phyloP scores from a whole-genome alignment of 2,888 invertebrate genomes.

The Pantelozetes paolii region DNA sequence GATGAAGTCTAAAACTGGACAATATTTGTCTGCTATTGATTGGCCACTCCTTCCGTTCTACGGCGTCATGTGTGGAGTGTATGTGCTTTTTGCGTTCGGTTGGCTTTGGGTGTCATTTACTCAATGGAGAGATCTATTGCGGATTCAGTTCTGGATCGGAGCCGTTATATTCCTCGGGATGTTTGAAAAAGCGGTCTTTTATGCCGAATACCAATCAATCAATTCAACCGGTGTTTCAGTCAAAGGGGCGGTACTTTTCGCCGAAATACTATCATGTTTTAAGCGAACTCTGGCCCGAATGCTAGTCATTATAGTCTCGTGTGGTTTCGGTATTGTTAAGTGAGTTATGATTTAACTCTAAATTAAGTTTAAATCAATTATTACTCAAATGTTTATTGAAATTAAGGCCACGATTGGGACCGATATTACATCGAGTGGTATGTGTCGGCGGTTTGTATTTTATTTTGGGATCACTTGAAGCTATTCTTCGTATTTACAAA shows the following conservation, averaged over 20 bases:
- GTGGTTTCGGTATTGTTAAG: conserved; percentile 95
- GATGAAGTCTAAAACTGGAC: conserved; percentile 69
- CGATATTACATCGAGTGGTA: conserved; percentile 79
- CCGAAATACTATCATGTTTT: conserved; percentile 84
- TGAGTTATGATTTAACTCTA: conserved; percentile 55
- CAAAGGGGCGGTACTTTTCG: conserved; percentile 70
- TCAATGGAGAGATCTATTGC: conserved; percentile 82
- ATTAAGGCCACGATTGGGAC: conserved; percentile 75
- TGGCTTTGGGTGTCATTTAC: conserved; percentile 79
- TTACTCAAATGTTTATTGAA: not conserved
- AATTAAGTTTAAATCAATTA: not conserved
- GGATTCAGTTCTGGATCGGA: conserved; percentile 95
- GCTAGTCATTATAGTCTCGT: conserved; percentile 86
- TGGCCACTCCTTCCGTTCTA: conserved; percentile 86
- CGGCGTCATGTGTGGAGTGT: conserved; percentile 80
- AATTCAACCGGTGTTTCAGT: conserved; percentile 65
- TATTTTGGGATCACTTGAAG: conserved; percentile 75
- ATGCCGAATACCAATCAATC: conserved; percentile 76
- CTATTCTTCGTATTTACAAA: conserved; percentile 68
- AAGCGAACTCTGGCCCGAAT: conserved; percentile 86
- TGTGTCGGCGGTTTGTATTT: conserved; percentile 79
- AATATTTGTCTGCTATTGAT: conserved; percentile 77
- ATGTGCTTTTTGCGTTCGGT: conserved; percentile 71
- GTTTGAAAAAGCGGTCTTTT: conserved; percentile 72
- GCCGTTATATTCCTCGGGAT: conserved; percentile 74